Evolutionary conservation across 2,113 vertebrate species (phyloP), one percentile per base, ranked within the genome.

Genomic region (Tympanuchus pallidicinctus): DNA sequence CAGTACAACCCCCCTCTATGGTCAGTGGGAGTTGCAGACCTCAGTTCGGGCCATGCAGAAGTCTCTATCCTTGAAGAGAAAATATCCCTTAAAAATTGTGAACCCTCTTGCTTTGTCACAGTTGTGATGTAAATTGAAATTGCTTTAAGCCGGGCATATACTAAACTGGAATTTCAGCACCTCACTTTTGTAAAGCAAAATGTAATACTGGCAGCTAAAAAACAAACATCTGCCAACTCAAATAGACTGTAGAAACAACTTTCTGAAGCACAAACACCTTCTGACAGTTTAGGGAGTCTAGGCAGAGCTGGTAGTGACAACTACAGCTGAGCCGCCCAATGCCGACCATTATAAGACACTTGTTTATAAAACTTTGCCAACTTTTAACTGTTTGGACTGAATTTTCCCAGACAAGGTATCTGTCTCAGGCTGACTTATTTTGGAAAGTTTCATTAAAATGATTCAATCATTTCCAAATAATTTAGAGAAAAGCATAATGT

Each of bases 151-250:
- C 70, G 70, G 50, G 88, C 52, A 92, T 32, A 76, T 86, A 79
- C 57, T 88, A 65, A 89, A 73, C 75, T 85, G 85, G 72, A 78
- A 85, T 95, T 96, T 96, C 95, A 95, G 78, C 92, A 94, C 86
- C 79, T 93, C 86, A 89, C 94, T 97, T 94, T 91, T 91, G 91
- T 95, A 64, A 67, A 94, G 69, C 45, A 94, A 93, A 91, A 95
- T 47, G 72, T 94, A 90, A 81, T 38, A 75, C 69, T 96, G 93
- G 85, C 90, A 96, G 94, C 86, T 86, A 80, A 95, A 95, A 96
- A 96, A 77, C 94, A 96, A 96, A 96, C 87, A 93, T 76, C 87
- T 95, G 96, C 89, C 95, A 95, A 28, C 88, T 95, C 85, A 88
- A 88, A 93, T 94, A 92, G 79, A 82, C 69, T 93, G 89, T 18